Evolutionary conservation across 2,888 invertebrate species (phyloP).

Genomic region (Heliothis peltigera): DNA sequence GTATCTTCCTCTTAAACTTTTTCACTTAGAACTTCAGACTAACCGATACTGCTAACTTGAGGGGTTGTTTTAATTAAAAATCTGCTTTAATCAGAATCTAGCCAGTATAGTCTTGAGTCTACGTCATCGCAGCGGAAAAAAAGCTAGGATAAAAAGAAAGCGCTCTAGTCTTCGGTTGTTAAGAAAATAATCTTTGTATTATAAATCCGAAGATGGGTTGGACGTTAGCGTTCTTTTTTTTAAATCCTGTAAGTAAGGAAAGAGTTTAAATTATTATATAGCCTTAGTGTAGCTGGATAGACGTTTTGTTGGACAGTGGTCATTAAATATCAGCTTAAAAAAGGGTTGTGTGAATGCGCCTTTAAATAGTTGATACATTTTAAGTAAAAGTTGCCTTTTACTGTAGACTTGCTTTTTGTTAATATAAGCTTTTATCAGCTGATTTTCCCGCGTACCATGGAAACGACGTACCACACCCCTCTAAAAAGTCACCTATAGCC

Average conservation of each 20-base stretch:
- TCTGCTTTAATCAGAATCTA: constrained; percentile 64
- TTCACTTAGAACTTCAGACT: constrained; percentile 64
- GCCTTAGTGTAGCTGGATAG: not conserved
- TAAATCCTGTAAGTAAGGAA: not conserved
- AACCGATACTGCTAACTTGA: constrained; percentile 64
- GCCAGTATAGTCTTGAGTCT: constrained; percentile 35
- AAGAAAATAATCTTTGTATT: constrained; percentile 30
- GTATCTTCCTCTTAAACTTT: constrained; percentile 61
- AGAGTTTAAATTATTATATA: not conserved
- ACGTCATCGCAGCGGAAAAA: constrained; percentile 41
- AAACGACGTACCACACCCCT: no score
- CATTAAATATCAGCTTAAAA: not conserved
- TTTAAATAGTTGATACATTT: no score
- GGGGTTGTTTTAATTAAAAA: constrained; percentile 71
- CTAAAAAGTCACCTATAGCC: no score
- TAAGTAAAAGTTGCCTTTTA: no score
- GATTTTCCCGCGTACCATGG: no score
- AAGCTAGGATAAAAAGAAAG: constrained; percentile 21
- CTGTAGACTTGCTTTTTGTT: no score
- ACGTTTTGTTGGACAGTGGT: not conserved
- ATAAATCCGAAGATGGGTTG: constrained; percentile 27
- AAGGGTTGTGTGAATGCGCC: no score
- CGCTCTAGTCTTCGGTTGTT: constrained; percentile 12
- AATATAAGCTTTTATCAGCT: no score
- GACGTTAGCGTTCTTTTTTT: constrained; percentile 1